Percentiles rank a stretch among this genome's conserved stretches.
Conservation (phyloP, 1,140 invertebrate genomes). For the Drosophila sp. region DNA sequence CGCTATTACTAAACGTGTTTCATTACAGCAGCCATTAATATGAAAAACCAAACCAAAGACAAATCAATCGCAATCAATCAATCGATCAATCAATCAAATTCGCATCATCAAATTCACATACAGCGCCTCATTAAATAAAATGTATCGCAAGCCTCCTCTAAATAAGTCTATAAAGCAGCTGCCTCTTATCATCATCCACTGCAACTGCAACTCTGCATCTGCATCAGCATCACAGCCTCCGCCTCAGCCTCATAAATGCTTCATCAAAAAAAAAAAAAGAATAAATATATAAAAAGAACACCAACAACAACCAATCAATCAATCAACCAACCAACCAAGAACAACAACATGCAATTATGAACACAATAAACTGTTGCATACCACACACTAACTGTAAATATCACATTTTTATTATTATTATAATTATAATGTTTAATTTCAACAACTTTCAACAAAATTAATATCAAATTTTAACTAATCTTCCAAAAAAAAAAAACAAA, state of each 20-base stretch:
- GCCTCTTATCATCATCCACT: conserved; percentile 34
- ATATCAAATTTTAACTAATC: conserved; percentile 27
- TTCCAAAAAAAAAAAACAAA: conserved; percentile 12
- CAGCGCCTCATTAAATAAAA: conserved; percentile 62
- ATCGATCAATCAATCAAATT: conserved; percentile 50
- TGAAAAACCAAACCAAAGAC: conserved; percentile 28
- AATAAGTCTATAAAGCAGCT: conserved; percentile 29
- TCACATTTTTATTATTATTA: conserved; percentile 64
- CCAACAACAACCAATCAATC: conserved; percentile 52
- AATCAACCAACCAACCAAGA: conserved; percentile 55
- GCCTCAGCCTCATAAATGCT: conserved; percentile 34
- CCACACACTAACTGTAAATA: conserved; percentile 84
- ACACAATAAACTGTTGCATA: conserved; percentile 60
- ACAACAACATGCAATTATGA: conserved; percentile 54
- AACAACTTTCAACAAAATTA: conserved; percentile 36
- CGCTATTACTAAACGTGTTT: conserved; percentile 73
- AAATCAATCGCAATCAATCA: conserved; percentile 32
- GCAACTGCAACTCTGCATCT: conserved; percentile 34
- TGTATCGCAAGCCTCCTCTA: conserved; percentile 42
- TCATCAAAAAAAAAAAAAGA: conserved; percentile 40
- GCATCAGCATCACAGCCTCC: conserved; percentile 28
- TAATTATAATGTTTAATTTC: conserved; percentile 44
- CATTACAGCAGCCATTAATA: conserved; percentile 66
- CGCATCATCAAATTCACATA: conserved; percentile 54
- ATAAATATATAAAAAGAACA: conserved; percentile 39